Evolutionary conservation across 2,113 vertebrate species (phyloP).

Genomic region (Apistogramma diplotaenia): DNA sequence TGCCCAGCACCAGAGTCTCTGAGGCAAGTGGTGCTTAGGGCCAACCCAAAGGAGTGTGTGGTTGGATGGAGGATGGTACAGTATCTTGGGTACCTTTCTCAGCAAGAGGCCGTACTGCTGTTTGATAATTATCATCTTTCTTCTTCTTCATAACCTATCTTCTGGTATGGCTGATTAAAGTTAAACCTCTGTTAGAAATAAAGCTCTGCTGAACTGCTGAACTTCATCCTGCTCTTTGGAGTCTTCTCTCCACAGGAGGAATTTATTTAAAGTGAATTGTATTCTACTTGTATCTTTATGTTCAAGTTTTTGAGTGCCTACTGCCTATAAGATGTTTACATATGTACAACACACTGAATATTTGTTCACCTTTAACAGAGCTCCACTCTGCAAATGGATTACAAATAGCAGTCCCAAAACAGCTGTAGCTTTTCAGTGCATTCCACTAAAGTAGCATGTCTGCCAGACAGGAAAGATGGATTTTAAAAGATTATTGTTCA

Average conservation of each 20-base stretch:
- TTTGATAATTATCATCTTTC: not conserved
- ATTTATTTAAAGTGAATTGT: not conserved
- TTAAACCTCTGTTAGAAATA: not conserved
- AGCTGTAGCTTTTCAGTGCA: not conserved
- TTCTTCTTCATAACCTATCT: too few relatives aligned
- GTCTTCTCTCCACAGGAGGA: not conserved
- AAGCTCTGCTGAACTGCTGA: not conserved
- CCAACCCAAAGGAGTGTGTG: too few relatives aligned
- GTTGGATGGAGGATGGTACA: too few relatives aligned
- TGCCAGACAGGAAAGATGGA: too few relatives aligned
- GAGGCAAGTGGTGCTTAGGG: too few relatives aligned
- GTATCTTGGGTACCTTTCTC: too few relatives aligned
- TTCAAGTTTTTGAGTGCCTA: not conserved
- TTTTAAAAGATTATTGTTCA: too few relatives aligned
- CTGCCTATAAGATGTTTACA: not conserved
- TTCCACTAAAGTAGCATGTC: not conserved
- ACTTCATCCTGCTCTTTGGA: not conserved
- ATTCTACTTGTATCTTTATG: not conserved
- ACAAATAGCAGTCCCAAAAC: not conserved
- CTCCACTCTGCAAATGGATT: not conserved
- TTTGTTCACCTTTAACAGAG: conserved; percentile 2
- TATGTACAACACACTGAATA: not conserved
- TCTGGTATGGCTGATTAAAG: not conserved
- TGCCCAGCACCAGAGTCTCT: too few relatives aligned
- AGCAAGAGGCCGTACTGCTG: not conserved